A percentile compares a stretch with the other conserved stretches of the same genome.
Conservation (phyloP, 2,888 invertebrate genomes). For the Exephanes ischioxanthus region DNA sequence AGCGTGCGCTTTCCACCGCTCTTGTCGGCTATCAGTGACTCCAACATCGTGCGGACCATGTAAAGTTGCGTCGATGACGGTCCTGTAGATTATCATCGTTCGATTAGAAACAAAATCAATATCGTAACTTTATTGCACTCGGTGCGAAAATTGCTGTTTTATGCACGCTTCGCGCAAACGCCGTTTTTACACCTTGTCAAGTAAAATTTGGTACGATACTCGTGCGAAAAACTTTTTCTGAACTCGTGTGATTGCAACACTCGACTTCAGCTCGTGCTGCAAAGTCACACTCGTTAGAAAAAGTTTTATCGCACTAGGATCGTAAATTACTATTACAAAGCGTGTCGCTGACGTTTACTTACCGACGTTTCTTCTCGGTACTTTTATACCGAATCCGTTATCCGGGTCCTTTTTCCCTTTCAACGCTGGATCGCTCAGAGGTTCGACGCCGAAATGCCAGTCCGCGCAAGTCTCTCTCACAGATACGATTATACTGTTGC, state of each 20-base stretch:
- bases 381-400: conserved; percentile 95
- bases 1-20: conserved; percentile 97
- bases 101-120: conserved; percentile 3
- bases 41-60: conserved; percentile 99
- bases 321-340: neutral
- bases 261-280: too few species aligned
- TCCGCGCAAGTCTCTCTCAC: conserved; percentile 99
- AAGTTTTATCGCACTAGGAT: too few species aligned
- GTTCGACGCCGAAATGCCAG: conserved; percentile 97
- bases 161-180: too few species aligned
- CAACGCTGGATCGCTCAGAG: conserved; percentile 95
- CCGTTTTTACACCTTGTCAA: too few species aligned
- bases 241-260: too few species aligned
- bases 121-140: too few species aligned
- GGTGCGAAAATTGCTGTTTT: too few species aligned
- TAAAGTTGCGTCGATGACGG: conserved; percentile 98
- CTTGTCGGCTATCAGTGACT: conserved; percentile 98
- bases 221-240: too few species aligned
- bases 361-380: conserved; percentile 97
- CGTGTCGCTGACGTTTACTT: conserved; percentile 77
- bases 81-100: conserved; percentile 85
- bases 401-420: conserved; percentile 98
- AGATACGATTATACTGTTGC: conserved; percentile 95
- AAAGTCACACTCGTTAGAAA: too few species aligned
- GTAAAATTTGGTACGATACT: too few species aligned